phyloP scores from a whole-genome alignment of 2,113 vertebrate genomes.

The Hyperopisus bebe region DNA sequence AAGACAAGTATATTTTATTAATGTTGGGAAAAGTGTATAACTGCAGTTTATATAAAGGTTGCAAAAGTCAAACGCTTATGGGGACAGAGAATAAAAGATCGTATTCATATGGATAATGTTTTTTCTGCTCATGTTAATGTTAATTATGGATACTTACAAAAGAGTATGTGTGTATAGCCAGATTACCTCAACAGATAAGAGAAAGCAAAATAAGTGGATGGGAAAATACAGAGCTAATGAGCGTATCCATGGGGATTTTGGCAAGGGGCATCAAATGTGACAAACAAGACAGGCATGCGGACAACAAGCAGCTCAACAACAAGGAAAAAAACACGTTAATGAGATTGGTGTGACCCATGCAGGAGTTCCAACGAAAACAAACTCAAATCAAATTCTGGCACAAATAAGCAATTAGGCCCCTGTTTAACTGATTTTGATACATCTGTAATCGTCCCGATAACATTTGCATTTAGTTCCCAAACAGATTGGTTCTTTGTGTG shows the following conservation, averaged over 20 bases:
- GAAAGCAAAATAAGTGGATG: neutral
- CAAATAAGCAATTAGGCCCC: slow-evolving; percentile 8
- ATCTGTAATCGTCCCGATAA: neutral
- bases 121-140: neutral
- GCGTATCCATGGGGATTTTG: slow-evolving; percentile 7
- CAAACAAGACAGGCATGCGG: neutral
- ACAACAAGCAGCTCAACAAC: neutral
- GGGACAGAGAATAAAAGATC: neutral
- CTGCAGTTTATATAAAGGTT: neutral
- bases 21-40: neutral
- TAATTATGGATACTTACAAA: neutral
- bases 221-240: slow-evolving; percentile 4
- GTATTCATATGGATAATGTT: neutral
- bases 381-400: neutral
- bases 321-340: neutral
- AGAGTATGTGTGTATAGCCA: neutral
- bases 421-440: neutral
- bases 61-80: neutral
- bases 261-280: neutral
- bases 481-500: neutral
- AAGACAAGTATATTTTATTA: neutral
- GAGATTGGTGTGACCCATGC: slow-evolving; percentile 5
- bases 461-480: neutral
- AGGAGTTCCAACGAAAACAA: neutral
- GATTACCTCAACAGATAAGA: neutral